These are phyloP conservation scores for Oscheius sp. DNA, from an alignment of 2,888 invertebrate species.

Conservation along the genomic window DNA sequence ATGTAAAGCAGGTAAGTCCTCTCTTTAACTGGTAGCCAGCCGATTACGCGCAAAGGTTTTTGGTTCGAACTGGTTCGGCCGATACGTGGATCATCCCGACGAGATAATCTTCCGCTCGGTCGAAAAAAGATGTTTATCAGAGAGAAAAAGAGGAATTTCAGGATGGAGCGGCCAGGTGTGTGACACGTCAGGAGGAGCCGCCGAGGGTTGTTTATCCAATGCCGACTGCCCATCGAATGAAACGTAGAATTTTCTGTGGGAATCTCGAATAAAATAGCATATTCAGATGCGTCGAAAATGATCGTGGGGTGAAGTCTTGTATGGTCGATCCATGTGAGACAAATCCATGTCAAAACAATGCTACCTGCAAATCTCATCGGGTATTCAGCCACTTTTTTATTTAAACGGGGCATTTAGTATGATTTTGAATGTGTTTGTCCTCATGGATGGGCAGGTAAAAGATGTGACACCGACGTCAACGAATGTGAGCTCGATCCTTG, in stretches of 20 bases:
- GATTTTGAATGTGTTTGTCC: slow-evolving; percentile 90
- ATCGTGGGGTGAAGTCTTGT: slow-evolving; percentile 34
- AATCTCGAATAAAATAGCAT: no score
- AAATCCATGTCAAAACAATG: slow-evolving; percentile 64
- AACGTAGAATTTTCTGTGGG: slow-evolving; percentile 42
- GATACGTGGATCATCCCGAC: no score
- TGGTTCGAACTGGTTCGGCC: no score
- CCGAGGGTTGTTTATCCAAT: slow-evolving; percentile 42
- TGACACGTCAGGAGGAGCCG: slow-evolving; percentile 41
- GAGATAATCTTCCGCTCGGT: no score
- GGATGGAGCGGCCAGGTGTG: slow-evolving; percentile 56
- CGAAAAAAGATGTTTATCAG: not conserved
- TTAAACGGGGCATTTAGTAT: slow-evolving; percentile 45
- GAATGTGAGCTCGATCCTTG: slow-evolving; percentile 86
- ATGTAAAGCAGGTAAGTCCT: slow-evolving; percentile 43
- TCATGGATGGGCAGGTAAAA: slow-evolving; percentile 83
- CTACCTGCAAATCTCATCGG: slow-evolving; percentile 60
- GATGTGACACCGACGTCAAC: slow-evolving; percentile 90
- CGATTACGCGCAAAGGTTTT: no score
- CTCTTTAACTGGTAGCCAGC: slow-evolving; percentile 1
- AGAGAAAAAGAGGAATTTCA: slow-evolving; percentile 23
- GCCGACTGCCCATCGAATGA: slow-evolving; percentile 39
- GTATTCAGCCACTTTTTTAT: slow-evolving; percentile 34
- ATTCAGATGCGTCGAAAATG: slow-evolving; percentile 46
- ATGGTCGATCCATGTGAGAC: slow-evolving; percentile 45